Base-by-base conservation (phyloP, 2,113 vertebrate genomes). In the Misgurnus anguillicaudatus region DNA sequence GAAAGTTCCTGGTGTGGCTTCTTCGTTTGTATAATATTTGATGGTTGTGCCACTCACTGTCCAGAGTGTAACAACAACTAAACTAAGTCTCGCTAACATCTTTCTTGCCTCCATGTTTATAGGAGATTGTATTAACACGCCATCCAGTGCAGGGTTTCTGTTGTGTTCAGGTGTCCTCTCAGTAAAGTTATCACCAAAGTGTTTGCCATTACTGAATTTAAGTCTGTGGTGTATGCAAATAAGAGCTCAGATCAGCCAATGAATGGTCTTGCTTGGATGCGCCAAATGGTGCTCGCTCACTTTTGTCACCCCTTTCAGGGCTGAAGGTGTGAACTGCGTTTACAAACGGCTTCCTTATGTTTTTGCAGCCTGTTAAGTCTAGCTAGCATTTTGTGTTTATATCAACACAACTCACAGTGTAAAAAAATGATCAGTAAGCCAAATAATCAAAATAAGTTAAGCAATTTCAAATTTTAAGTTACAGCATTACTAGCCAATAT, bases 21-120 rank as follows among this genome's bases (percentile, higher is more conserved):
- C 89, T 63, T 93, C 91, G 24, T 90, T 89, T 5, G 84, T 91
- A 77, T 88, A 55, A 80, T 94, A 94, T 39, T 88, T 88, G 0
- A 89, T 89, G 0, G 87, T 92, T 24, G 91, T 85, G 0, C 80
- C 82, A 16, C 77, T 71, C 53, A 38, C 87, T 0, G 79, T 19
- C 78, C 45, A 63, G 13, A 85, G 5, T n/a, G 86, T 65, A 14
- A 87, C 68, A 51, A 91, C n/a, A 71, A 86, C 48, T 21, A 84
- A 13, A 36, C 31, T 45, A 11, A 75, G 55, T 65, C 78, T 77
- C 1, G 79, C 0, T 85, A 90, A 4, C 31, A 66, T 24, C 41
- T 64, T 71, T 48, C 24, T 47, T 19, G 47, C 17, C 47, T 64
- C 60, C 80, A 82, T 80, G 9, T 80, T 45, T 75, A 53, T 4